Conservation (phyloP, 2,797 vertebrate species). For the Glossophaga mutica region DNA sequence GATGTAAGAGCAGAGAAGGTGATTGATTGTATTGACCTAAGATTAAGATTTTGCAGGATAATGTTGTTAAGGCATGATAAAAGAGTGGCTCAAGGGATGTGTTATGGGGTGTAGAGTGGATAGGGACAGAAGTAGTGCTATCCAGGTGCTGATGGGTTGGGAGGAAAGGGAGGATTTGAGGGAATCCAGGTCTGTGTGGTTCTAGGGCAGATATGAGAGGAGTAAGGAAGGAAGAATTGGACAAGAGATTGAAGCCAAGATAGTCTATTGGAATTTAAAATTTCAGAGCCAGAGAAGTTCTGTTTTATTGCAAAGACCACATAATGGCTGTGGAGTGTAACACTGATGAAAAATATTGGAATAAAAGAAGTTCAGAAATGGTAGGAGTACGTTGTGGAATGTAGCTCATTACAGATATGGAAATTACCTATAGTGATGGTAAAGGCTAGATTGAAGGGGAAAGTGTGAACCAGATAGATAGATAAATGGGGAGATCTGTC, state of each 20-base stretch:
- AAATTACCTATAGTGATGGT: not conserved
- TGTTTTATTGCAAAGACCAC: not conserved
- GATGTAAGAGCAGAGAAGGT: not conserved
- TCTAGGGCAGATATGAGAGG: not conserved
- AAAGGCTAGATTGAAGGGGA: not conserved
- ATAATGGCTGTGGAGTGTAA: not conserved
- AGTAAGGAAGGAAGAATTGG: not conserved
- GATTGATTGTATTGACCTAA: not conserved
- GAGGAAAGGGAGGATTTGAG: not conserved
- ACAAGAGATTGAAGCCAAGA: not conserved
- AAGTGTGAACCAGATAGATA: not conserved
- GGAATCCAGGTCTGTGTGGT: not conserved
- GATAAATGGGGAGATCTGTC: not conserved
- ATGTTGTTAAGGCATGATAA: not conserved
- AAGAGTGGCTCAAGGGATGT: not conserved
- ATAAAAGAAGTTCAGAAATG: not conserved
- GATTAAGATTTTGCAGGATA: not conserved
- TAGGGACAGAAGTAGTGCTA: not conserved
- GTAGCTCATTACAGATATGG: not conserved
- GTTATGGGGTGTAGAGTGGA: not conserved
- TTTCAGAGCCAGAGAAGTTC: slow-evolving; percentile 14
- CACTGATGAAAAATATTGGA: not conserved
- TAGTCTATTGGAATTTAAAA: slow-evolving; percentile 25
- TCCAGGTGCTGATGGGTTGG: not conserved
- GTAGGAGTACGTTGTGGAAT: not conserved